A percentile compares a stretch with the other conserved stretches of the same genome.
Evolutionary conservation across 2,888 invertebrate species (phyloP).

Genomic region (Frankliniella intonsa): DNA sequence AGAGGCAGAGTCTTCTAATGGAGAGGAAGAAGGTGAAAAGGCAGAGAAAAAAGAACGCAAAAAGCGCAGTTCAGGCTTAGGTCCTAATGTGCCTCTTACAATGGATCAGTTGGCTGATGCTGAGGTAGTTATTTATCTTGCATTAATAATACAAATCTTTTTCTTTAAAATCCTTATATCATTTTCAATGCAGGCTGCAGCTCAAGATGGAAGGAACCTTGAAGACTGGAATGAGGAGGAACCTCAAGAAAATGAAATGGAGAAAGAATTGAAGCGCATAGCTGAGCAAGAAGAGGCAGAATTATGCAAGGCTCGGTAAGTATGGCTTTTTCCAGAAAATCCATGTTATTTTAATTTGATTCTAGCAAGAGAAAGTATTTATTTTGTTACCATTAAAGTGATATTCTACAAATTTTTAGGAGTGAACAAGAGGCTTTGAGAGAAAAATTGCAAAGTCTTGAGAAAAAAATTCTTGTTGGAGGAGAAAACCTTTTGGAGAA

Average conservation of each 20-base stretch:
- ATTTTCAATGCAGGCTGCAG: conserved; percentile 27
- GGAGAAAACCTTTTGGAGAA: conserved; percentile 97
- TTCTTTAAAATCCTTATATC: not conserved
- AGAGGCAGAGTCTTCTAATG: not conserved
- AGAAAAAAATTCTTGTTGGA: conserved; percentile 94
- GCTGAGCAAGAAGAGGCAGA: conserved; percentile 63
- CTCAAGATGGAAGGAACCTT: conserved; percentile 23
- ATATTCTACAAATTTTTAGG: conserved; percentile 31
- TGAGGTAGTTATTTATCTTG: not conserved
- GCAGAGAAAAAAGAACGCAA: conserved; percentile 22
- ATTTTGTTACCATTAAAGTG: too few relatives aligned
- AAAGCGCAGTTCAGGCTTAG: not conserved
- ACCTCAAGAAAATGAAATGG: conserved; percentile 57
- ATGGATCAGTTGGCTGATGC: conserved; percentile 18
- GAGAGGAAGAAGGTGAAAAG: conserved; percentile 28
- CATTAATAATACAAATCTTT: not conserved
- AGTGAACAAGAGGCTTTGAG: conserved; percentile 40
- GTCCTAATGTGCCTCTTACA: not conserved
- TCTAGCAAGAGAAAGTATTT: not conserved
- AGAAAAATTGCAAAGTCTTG: conserved; percentile 81
- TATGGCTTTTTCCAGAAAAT: conserved; percentile 35
- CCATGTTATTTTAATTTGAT: conserved; percentile 14
- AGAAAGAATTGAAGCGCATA: conserved; percentile 59
- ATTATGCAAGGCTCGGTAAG: conserved; percentile 67
- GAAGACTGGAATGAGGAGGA: conserved; percentile 46